Evolutionary conservation across 53 echinoderm and acorn worm species (phyloP), one percentile per base, ranked within the genome.

Genomic region (Stichopus horrens): DNA sequence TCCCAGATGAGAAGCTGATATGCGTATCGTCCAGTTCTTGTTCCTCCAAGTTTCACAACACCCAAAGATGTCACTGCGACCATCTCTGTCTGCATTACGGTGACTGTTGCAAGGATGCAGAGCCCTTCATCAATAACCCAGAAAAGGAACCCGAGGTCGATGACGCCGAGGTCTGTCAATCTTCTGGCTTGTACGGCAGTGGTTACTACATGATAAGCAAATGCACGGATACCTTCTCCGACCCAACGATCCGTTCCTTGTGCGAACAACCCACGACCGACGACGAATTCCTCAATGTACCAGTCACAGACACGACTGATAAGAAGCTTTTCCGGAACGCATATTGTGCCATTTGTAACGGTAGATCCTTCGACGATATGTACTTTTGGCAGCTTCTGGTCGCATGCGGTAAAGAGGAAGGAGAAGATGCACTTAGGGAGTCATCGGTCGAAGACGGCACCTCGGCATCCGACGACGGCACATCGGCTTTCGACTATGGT

Each of bases 271-370:
- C 78, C 8, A 21, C 67, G 4, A 14, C 57, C 55, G n/a, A 54
- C 7, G 80, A 87, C 11, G 20, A 66, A 4, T 56, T 71, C 4
- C 79, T 80, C 4, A 22, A 6, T 6, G 73, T 57, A 7, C 91
- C 91, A 5, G 82, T 87, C 63, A 58, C 87, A 16, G 91, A 71
- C 52, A 75, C 5, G 51, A 58, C 18, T 8, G 57, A 19, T 19
- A 89, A 83, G 6, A 81, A 74, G 5, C 91, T 79, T 23, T 90
- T 90, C 58, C 74, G 76, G 23, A 90, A 90, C 53, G 7, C 79
- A 7, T 90, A 90, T 73, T 90, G 91, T 59, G 91, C 91, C 19
- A 23, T 90, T n/a, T 90, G 91, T 21, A 77, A 90, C 53, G 71
- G 57, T n/a, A 20, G 58, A 58, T 21, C 8, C 58, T 20, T 83